A percentile compares a stretch with the other conserved stretches of the same genome.
These are phyloP conservation scores for Drosophila quadrilineata DNA, from an alignment of 1,140 invertebrate species.

Conservation along the genomic window DNA sequence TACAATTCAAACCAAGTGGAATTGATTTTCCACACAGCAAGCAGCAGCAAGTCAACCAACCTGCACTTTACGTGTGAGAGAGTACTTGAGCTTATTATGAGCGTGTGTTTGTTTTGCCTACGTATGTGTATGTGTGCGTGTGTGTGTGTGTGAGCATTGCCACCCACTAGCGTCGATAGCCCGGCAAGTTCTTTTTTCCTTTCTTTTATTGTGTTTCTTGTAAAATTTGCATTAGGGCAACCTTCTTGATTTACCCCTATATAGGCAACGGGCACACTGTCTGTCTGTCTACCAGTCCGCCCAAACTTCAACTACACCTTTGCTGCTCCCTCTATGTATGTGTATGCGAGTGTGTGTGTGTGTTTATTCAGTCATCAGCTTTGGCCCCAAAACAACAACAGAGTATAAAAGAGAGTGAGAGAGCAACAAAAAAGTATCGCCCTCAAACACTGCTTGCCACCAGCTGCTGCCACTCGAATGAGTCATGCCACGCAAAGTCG, in stretches of 20 bases:
- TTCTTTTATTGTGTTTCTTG: constrained; percentile 1
- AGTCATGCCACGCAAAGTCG: constrained; percentile 67
- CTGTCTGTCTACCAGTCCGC: constrained; percentile 15
- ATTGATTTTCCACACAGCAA: constrained; percentile 41
- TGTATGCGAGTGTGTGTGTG: constrained; percentile 3
- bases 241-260: constrained; percentile 19
- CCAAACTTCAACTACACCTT: constrained; percentile 26
- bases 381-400: constrained; percentile 32
- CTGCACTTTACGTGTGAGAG: background rate
- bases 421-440: too few species aligned
- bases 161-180: constrained; percentile 21
- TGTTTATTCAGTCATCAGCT: constrained; percentile 20
- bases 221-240: constrained; percentile 30
- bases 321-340: constrained; percentile 1
- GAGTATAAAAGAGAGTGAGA: too few species aligned
- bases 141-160: background rate
- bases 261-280: constrained; percentile 12
- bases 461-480: constrained; percentile 49
- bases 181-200: too few species aligned
- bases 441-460: constrained; percentile 35
- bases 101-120: background rate
- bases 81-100: background rate
- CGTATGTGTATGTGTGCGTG: background rate
- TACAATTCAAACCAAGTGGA: background rate
- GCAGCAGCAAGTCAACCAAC: constrained; percentile 6